Evolutionary conservation across 1,140 invertebrate species (phyloP).

Genomic region (Neuroterus valhalla): DNA sequence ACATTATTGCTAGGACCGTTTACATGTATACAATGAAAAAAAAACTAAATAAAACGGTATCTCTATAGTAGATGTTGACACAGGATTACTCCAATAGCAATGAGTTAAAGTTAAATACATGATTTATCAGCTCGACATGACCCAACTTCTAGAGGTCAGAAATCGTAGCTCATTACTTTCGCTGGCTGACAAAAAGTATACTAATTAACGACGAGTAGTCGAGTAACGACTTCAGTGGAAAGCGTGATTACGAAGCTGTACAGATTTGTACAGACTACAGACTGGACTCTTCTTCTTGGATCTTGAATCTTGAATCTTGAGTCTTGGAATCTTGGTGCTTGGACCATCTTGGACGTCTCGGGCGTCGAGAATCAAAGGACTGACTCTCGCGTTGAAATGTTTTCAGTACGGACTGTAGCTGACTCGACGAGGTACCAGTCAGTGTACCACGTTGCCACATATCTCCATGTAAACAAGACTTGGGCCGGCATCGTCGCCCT

Average conservation of each 20-base stretch:
- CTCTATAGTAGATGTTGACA: neutral
- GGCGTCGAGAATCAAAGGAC: too few species aligned
- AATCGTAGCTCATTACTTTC: constrained; percentile 1
- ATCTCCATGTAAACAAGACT: constrained; percentile 14
- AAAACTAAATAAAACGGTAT: too few species aligned
- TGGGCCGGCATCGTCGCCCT: constrained; percentile 1
- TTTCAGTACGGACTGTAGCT: constrained; percentile 18
- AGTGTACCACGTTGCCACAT: constrained; percentile 25
- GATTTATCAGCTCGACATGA: constrained; percentile 4
- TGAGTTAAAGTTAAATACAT: constrained; percentile 27
- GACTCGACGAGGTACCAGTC: constrained; percentile 6
- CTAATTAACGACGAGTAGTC: too few species aligned
- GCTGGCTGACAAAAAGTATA: constrained; percentile 3
- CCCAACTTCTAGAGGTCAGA: neutral
- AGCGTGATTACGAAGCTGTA: constrained; percentile 16
- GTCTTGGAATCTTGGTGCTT: neutral
- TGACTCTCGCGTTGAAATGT: neutral
- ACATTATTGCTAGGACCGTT: too few species aligned
- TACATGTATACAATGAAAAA: too few species aligned
- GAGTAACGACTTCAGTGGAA: constrained; percentile 11
- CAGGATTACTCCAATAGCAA: neutral
- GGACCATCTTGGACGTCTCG: neutral
- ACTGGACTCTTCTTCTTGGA: neutral
- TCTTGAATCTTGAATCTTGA: neutral
- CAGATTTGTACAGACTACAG: neutral